Conservation (phyloP, 2,797 vertebrate genomes). For the Staurois parvus region DNA sequence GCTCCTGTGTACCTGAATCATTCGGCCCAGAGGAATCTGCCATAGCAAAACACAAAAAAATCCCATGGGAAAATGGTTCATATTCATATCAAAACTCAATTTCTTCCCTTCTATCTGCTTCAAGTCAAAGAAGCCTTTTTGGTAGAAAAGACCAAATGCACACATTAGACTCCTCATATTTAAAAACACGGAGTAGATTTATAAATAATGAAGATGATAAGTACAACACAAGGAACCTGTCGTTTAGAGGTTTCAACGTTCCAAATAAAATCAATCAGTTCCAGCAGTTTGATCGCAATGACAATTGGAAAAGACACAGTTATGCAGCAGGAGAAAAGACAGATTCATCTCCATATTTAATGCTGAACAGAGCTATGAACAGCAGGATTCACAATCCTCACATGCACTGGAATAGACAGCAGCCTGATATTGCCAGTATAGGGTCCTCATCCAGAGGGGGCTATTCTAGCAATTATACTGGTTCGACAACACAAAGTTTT, state of each 20-base stretch:
- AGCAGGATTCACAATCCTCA: constrained; percentile 69
- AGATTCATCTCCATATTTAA: constrained; percentile 75
- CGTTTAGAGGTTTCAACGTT: constrained; percentile 71
- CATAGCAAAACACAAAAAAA: constrained; percentile 71
- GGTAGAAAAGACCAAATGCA: constrained; percentile 82
- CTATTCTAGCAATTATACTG: constrained; percentile 64
- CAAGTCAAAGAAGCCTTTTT: constrained; percentile 79
- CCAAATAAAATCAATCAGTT: constrained; percentile 74
- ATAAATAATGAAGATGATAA: constrained; percentile 76
- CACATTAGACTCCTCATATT: constrained; percentile 82
- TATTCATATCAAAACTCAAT: constrained; percentile 72
- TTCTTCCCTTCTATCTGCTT: constrained; percentile 78
- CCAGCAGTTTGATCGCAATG: constrained; percentile 77
- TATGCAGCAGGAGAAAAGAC: constrained; percentile 90
- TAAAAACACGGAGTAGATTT: constrained; percentile 82
- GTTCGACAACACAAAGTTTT: constrained; percentile 72
- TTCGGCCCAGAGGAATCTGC: constrained; percentile 75
- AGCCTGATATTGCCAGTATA: constrained; percentile 78
- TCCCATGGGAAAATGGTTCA: constrained; percentile 74
- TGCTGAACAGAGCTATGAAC: constrained; percentile 74
- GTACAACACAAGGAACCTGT: constrained; percentile 70
- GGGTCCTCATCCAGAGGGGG: constrained; percentile 72
- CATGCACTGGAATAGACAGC: constrained; percentile 85
- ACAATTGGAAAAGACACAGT: constrained; percentile 92
- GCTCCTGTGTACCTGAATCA: constrained; percentile 84